These are phyloP conservation scores for Pocillopora verrucosa DNA, from an alignment of 64 coral and sea anemone species.

Conservation along the genomic window DNA sequence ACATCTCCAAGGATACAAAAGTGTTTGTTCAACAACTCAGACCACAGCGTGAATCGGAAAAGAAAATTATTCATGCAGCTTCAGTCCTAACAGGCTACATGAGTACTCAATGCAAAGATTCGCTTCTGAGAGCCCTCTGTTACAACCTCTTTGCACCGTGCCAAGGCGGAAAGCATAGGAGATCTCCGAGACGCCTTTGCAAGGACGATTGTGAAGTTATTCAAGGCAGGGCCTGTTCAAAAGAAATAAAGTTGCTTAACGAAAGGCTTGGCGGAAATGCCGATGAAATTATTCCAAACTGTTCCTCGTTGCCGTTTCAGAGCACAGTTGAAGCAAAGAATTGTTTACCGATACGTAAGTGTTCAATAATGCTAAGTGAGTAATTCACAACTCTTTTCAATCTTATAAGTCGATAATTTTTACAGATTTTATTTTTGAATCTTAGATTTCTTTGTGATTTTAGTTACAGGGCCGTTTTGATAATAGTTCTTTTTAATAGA, in stretches of 20 bases:
- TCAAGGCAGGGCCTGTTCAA: slow-evolving; percentile 73
- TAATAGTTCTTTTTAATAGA: too few species aligned
- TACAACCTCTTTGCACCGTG: slow-evolving; percentile 87
- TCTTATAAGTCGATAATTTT: too few species aligned
- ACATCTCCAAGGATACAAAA: slow-evolving; percentile 20
- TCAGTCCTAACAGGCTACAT: slow-evolving; percentile 13
- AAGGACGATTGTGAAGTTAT: slow-evolving; percentile 70
- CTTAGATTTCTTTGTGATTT: too few species aligned
- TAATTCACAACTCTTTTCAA: background rate
- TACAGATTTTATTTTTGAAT: too few species aligned
- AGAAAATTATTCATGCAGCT: background rate
- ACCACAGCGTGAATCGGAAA: slow-evolving; percentile 52
- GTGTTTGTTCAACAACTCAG: slow-evolving; percentile 50
- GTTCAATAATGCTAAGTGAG: background rate
- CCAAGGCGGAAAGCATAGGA: slow-evolving; percentile 1
- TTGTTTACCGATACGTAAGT: slow-evolving; percentile 6
- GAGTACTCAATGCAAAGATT: slow-evolving; percentile 55
- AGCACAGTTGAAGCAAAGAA: background rate
- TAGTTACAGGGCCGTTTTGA: too few species aligned
- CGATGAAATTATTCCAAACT: slow-evolving; percentile 38
- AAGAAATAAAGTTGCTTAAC: slow-evolving; percentile 67
- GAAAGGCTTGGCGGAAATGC: slow-evolving; percentile 39
- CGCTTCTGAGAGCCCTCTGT: slow-evolving; percentile 70
- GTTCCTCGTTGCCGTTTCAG: background rate
- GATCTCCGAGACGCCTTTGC: slow-evolving; percentile 58